Evolutionary conservation across 2,888 invertebrate genomes (phyloP), one percentile per base, ranked within the genome.

Genomic region (Deilephila elpenor): DNA sequence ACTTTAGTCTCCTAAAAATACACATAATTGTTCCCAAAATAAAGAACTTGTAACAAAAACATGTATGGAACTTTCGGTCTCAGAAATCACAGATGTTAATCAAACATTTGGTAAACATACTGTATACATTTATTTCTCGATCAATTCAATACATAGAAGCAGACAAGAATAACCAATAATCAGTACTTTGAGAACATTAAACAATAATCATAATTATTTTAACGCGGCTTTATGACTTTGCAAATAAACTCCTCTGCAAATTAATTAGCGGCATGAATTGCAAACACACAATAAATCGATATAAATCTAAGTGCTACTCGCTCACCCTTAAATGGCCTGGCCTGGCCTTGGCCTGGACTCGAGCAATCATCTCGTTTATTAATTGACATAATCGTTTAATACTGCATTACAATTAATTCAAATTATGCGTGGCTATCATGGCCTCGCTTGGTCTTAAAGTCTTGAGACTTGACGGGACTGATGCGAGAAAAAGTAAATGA

Each of bases 341-440:
- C 7, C n/a, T n/a, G 56, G 20, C 67, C 67, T 67, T 67, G 67
- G 67, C 67, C 67, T 67, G 67, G 44, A 51, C 44, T 51, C 51
- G 14, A 51, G 51, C 67, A 67, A 29, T 67, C 67, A 67, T 67
- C 62, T 62, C 67, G 67, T 44, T 51, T 67, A 44, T 56, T 56
- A 56, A 56, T 56, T 56, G 56, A 56, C 56, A 67, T 67, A 64
- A 64, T 37, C 64, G 64, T 37, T 64, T 64, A 44, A 64, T 64
- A 17, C 20, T 7, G 64, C 37, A 64, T 44, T 59, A 70, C 17
- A 70, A 74, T 70, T 73, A 75, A 76, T 72, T 75, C 25, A 71
- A 59, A 74, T 74, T 71, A 74, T 32, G 11, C 70, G 62, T 51
- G 64, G 44, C 8, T 64, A 14, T 29, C 20, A 25, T 44, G 37